Base-by-base conservation (phyloP, 2,797 vertebrate species). In the Uromys caudimaculatus region DNA sequence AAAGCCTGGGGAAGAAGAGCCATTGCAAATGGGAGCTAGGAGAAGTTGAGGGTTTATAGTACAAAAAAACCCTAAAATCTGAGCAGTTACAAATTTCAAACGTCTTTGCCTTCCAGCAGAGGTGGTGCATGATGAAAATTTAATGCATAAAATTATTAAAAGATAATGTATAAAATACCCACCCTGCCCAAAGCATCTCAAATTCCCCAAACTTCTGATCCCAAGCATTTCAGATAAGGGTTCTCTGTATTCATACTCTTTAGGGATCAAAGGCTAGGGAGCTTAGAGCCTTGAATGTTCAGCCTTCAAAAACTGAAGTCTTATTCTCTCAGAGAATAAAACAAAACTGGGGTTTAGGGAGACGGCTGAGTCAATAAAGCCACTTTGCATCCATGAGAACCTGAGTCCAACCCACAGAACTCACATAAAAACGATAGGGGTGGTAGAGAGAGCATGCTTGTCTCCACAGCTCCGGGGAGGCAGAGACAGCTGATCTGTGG, bases 301-400 rank as follows among this genome's bases (percentile, higher is more conserved):
- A 83, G 50, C 76, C 62, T 96, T 92, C n/a, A 29, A 95, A 93
- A 93, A 69, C 58, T 62, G 32, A 94, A 84, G 62, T 38, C 23
- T 11, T 38, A 87, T 52, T 92, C 10, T 90, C 52, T 92, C 17
- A 19, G 64, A n/a, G 35, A 93, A 96, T 16, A 50, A n/a, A 82
- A 78, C 52, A 58, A 64, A 86, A 91, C 29, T 3, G 4, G 8
- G 93, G 23, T 21, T 47, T 87, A 23, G 35, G 64, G 21, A 54
- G 64, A 87, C 54, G 35, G 67, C 23, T 71, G 52, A 54, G 64
- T 32, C 12, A 38, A 35, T 29, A 71, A 71, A 86, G 47, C 35
- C 24, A 4, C 47, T 13, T 24, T 54, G 16, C 35, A 54, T 54
- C 23, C 50, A 54, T 27, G 27, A 71, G 44, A 27, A 69, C 2